These are phyloP conservation scores for Sebastes trivittatus DNA, from an alignment of 2,797 vertebrate species.

Conservation along the genomic window DNA sequence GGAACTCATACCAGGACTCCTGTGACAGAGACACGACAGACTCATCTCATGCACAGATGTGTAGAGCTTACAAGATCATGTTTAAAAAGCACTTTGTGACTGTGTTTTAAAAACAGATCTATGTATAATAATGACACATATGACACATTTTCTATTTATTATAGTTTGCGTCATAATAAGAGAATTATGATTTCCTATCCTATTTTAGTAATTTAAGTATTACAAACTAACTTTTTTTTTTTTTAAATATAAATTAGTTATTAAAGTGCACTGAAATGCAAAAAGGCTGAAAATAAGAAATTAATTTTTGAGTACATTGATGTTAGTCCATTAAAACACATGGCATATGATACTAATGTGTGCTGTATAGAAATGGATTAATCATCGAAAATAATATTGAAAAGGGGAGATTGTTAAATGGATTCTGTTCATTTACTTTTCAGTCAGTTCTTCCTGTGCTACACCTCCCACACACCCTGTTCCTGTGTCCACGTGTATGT, in stretches of 20 bases:
- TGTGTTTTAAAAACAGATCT: neutral
- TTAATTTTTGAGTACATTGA: neutral
- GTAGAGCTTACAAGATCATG: neutral
- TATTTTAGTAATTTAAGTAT: neutral
- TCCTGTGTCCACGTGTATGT: neutral
- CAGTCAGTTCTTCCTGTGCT: neutral
- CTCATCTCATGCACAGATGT: neutral
- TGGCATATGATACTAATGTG: neutral
- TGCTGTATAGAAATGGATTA: neutral
- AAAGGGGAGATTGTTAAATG: neutral
- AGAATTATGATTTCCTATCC: neutral
- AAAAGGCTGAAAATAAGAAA: neutral
- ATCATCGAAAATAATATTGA: neutral
- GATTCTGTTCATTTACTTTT: neutral
- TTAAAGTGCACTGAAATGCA: neutral
- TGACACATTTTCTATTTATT: neutral
- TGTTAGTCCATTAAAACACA: neutral
- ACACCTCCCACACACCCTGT: neutral
- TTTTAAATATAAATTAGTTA: neutral
- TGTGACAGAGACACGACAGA: slow-evolving; percentile 59
- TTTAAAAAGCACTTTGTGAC: neutral
- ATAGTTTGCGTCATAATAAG: neutral
- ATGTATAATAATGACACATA: neutral
- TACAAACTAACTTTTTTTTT: neutral
- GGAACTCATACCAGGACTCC: slow-evolving; percentile 99